These are phyloP conservation scores for Nymphalis polychloros DNA, from an alignment of 2,888 invertebrate species.

Conservation along the genomic window DNA sequence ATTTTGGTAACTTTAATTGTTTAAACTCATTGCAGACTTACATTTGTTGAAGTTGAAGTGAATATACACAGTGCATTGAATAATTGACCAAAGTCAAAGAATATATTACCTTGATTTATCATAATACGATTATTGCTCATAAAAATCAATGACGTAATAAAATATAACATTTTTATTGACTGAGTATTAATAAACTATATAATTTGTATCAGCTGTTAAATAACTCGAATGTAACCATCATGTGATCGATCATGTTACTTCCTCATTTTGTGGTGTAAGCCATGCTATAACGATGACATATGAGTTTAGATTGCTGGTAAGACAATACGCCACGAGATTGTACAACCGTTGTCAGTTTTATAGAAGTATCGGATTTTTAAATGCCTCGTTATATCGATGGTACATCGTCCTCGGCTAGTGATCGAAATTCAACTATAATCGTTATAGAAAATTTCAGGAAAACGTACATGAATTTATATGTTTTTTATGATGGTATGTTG, in stretches of 20 bases:
- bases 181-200: no score
- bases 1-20: not conserved
- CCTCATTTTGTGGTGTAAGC: slow-evolving; percentile 55
- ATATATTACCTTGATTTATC: no score
- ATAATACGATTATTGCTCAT: no score
- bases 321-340: slow-evolving; percentile 24
- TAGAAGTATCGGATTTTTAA: not conserved
- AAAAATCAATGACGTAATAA: no score
- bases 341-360: slow-evolving; percentile 8
- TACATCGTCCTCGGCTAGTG: no score
- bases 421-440: not conserved
- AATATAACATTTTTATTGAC: no score
- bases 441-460: not conserved
- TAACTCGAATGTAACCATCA: slow-evolving; percentile 14
- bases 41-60: not conserved
- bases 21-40: not conserved
- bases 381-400: not conserved
- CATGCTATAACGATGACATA: slow-evolving; percentile 35
- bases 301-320: slow-evolving; percentile 29
- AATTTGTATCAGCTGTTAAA: not conserved
- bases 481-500: no score
- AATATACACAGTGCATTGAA: no score
- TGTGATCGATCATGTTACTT: slow-evolving; percentile 48
- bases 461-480: no score
- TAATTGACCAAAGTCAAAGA: no score